Evolutionary conservation across 2,797 vertebrate genomes (phyloP).

Genomic region (Phrynocephalus guinanensis): DNA sequence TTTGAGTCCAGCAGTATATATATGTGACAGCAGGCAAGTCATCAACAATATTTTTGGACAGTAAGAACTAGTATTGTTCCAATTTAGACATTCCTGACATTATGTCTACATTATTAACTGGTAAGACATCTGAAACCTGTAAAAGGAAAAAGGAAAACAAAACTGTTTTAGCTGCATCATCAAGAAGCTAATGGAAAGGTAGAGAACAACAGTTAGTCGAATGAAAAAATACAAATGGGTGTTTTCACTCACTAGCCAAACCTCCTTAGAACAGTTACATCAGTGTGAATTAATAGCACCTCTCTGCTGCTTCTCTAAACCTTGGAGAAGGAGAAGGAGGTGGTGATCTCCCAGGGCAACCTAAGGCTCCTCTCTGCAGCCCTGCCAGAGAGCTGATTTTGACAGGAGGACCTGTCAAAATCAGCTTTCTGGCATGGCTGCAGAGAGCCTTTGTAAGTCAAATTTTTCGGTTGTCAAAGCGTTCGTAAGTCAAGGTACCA

Average conservation of each 20-base stretch:
- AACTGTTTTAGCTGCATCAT: background rate
- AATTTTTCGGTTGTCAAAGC: no score
- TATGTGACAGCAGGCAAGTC: constrained; percentile 2
- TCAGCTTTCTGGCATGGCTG: no score
- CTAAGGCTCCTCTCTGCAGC: no score
- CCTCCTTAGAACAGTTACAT: constrained; percentile 4
- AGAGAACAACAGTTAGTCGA: constrained; percentile 4
- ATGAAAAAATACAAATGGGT: constrained; percentile 24
- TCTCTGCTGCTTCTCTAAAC: constrained; percentile 5
- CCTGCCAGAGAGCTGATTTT: no score
- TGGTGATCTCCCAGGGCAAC: no score
- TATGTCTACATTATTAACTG: background rate
- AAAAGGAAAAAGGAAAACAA: constrained; percentile 30
- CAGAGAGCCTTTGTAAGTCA: no score
- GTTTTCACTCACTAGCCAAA: background rate
- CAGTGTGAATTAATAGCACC: background rate
- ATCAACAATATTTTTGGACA: constrained; percentile 21
- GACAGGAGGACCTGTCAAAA: no score
- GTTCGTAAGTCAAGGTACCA: no score
- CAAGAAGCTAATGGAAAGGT: background rate
- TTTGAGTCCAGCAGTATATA: constrained; percentile 11
- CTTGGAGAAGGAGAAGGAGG: no score
- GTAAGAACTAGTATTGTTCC: constrained; percentile 34
- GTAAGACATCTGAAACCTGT: background rate
- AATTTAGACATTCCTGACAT: background rate